Conservation (phyloP, 35 echinoderm and acorn worm species). For the Lytechinus pictus region DNA sequence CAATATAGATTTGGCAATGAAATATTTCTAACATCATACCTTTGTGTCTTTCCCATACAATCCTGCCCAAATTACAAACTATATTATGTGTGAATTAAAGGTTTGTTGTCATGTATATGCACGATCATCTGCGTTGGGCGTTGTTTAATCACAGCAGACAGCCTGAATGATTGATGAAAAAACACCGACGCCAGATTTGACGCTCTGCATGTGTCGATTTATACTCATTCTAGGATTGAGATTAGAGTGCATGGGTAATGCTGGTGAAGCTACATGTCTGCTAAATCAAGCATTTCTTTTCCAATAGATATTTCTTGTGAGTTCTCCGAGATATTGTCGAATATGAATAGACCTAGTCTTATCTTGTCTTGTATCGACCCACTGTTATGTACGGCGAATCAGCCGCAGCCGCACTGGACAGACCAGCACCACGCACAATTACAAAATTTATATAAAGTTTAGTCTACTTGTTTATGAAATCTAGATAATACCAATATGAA, state of each 20-base stretch:
- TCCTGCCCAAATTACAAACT: neutral
- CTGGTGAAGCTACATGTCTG: neutral
- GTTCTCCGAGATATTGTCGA: no score
- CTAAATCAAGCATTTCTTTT: no score
- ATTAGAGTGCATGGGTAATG: neutral
- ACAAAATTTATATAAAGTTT: no score
- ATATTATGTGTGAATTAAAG: neutral
- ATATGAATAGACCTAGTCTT: no score
- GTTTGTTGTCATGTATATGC: neutral
- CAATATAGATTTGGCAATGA: no score
- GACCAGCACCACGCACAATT: no score
- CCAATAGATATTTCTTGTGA: no score
- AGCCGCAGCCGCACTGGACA: no score
- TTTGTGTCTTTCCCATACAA: neutral
- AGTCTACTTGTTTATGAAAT: no score
- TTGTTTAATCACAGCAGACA: neutral
- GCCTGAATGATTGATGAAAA: neutral
- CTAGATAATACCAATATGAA: neutral
- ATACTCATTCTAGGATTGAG: neutral
- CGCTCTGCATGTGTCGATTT: neutral
- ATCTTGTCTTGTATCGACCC: no score
- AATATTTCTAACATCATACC: neutral
- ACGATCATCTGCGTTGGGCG: neutral
- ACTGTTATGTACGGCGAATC: no score
- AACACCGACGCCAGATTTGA: neutral